These are phyloP conservation scores for Chionis minor DNA, from an alignment of 2,113 vertebrate species.

Conservation along the genomic window DNA sequence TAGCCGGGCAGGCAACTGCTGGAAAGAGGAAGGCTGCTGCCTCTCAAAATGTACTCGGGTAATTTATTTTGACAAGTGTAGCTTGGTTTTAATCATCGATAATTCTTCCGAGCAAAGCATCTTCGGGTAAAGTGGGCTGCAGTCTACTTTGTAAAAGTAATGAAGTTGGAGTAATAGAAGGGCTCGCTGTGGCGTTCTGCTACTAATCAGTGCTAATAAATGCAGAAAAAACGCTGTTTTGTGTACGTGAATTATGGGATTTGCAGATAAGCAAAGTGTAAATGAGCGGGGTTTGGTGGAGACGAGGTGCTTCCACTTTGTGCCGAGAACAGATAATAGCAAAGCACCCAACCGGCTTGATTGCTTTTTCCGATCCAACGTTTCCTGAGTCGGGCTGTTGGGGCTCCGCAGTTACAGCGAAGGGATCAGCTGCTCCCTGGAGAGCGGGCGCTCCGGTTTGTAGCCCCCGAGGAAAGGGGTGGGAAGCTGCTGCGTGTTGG, in stretches of 20 bases:
- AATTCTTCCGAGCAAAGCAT: neutral
- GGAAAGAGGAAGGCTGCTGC: neutral
- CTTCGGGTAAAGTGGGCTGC: neutral
- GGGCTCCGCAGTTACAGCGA: neutral
- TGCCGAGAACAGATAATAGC: neutral
- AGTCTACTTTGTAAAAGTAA: neutral
- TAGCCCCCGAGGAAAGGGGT: neutral
- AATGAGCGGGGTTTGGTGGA: neutral
- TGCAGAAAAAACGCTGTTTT: neutral
- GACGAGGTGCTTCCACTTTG: neutral
- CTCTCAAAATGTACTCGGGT: neutral
- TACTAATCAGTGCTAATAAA: neutral
- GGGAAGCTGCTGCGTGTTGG: neutral
- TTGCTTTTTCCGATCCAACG: neutral
- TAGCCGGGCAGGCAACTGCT: neutral
- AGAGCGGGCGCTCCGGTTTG: neutral
- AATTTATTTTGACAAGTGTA: constrained; percentile 33
- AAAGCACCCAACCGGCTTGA: accelerated
- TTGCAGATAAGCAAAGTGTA: neutral
- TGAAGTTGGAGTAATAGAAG: neutral
- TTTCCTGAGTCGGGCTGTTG: neutral
- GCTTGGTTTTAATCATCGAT: constrained; percentile 19
- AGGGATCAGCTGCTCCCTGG: neutral
- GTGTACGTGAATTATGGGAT: neutral
- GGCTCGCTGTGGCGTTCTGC: neutral